Evolutionary conservation across 1,140 invertebrate genomes (phyloP), one percentile per base, ranked within the genome.

Genomic region (Aporrectodea caliginosa): DNA sequence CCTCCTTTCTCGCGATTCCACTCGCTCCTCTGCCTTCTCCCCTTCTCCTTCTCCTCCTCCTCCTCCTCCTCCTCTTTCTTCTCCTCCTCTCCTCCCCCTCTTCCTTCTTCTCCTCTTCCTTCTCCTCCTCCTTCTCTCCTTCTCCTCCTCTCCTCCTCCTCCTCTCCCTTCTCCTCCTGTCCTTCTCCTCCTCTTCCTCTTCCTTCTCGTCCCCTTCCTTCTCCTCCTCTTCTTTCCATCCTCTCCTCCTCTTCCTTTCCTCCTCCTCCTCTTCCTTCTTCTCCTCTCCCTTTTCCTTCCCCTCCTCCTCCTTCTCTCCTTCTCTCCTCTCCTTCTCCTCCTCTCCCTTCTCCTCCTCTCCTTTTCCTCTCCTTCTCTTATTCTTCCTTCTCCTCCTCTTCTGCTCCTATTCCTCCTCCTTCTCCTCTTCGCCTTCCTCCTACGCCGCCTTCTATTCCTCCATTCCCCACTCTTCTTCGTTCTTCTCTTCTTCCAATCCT

Each of bases 111-210:
- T 79, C 31, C 72, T 16, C 34, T 30, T 69, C 33, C 35, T 31
- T 74, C 35, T 33, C 33, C 73, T 14, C 34, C n/a, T 34, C 70
- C 27, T 6, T 35, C 58, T 2, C 34, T 29, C 78, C 27, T 2
- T 2, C 1, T 31, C 2, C 27, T 33, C 31, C 29, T 31, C 33
- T 79, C 43, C 71, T 70, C 73, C 69, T 70, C 77, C n/a, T 29
- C 32, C 77, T 58, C 72, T 31, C 77, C 73, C 69, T 68, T 68
- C 73, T 27, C 34, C 70, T n/a, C n/a, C n/a, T n/a, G n/a, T n/a
- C n/a, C n/a, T n/a, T n/a, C n/a, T n/a, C n/a, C n/a, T n/a, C n/a
- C 68, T 12, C 58, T 32, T 79, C 29, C 32, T 29, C 1, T 58
- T 34, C 68, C 58, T 69, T 34, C 34, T n/a, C 35, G 22, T 32